A percentile compares a stretch with the other conserved stretches of the same genome.
phyloP scores from a whole-genome alignment of 2,797 vertebrate species.

The Hippoglossus hippoglossus region DNA sequence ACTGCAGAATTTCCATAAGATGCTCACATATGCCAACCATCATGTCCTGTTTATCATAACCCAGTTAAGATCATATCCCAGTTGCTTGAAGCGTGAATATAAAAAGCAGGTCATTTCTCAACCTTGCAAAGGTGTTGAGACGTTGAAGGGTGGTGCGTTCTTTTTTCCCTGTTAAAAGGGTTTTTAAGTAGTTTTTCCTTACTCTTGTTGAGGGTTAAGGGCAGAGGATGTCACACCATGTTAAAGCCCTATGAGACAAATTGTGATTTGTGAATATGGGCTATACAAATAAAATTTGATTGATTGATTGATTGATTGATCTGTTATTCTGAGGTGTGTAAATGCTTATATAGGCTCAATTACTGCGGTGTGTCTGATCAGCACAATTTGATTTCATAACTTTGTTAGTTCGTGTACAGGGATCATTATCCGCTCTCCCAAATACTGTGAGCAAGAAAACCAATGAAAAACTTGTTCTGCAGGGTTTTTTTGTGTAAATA shows the following conservation, averaged over 20 bases:
- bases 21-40: conserved; percentile 44
- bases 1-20: conserved; percentile 30
- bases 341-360: conserved; percentile 26
- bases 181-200: too few relatives aligned
- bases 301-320: too few relatives aligned
- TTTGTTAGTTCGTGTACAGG: conserved; percentile 12
- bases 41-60: conserved; percentile 48
- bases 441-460: conserved; percentile 11
- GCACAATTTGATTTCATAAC: conserved; percentile 23
- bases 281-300: too few relatives aligned
- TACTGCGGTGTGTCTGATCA: conserved; percentile 24
- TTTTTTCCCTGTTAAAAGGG: too few relatives aligned
- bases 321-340: conserved; percentile 46
- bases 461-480: not conserved
- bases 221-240: too few relatives aligned
- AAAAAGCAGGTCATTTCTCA: conserved; percentile 41
- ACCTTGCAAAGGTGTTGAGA: too few relatives aligned
- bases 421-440: not conserved
- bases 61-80: conserved; percentile 41
- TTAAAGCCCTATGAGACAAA: too few relatives aligned
- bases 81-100: conserved; percentile 30
- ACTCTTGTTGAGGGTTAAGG: too few relatives aligned
- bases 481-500: conserved; percentile 6
- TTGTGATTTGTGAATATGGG: too few relatives aligned
- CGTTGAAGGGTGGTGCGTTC: too few relatives aligned